Evolutionary conservation across 1,140 invertebrate species (phyloP).

Genomic region (Chrysoperla carnea): DNA sequence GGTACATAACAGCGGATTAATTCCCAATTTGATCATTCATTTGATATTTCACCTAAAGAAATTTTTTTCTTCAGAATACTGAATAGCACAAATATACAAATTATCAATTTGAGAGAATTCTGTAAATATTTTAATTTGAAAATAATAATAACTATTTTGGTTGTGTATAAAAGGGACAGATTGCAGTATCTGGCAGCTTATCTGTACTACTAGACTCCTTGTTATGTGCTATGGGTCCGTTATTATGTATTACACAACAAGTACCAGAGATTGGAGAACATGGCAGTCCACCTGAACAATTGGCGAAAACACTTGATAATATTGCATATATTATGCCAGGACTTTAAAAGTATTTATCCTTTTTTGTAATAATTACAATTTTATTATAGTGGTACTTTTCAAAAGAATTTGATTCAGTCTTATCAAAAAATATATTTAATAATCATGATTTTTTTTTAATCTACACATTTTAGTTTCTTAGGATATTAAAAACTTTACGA

Average conservation of each 20-base stretch:
- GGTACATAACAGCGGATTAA: too few species aligned
- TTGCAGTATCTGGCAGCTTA: constrained; percentile 83
- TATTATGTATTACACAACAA: constrained; percentile 74
- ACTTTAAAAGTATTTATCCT: constrained; percentile 33
- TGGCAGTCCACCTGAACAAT: constrained; percentile 46
- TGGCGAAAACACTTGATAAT: constrained; percentile 74
- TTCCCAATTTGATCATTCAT: too few species aligned
- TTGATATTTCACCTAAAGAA: too few species aligned
- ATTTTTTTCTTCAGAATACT: too few species aligned
- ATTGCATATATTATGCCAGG: constrained; percentile 96
- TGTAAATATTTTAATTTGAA: neutral
- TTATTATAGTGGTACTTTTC: too few species aligned
- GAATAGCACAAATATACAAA: neutral
- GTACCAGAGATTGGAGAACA: constrained; percentile 50
- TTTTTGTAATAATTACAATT: neutral
- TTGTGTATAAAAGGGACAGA: constrained; percentile 52
- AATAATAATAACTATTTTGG: neutral
- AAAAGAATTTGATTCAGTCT: too few species aligned
- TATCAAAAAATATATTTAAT: too few species aligned
- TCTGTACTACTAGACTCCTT: constrained; percentile 89
- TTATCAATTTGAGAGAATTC: neutral
- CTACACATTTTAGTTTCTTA: neutral
- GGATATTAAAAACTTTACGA: too few species aligned
- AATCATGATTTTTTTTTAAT: neutral
- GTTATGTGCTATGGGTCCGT: constrained; percentile 78